These are phyloP conservation scores for Cataglyphis livida DNA, from an alignment of 2,888 invertebrate genomes.

Conservation along the genomic window DNA sequence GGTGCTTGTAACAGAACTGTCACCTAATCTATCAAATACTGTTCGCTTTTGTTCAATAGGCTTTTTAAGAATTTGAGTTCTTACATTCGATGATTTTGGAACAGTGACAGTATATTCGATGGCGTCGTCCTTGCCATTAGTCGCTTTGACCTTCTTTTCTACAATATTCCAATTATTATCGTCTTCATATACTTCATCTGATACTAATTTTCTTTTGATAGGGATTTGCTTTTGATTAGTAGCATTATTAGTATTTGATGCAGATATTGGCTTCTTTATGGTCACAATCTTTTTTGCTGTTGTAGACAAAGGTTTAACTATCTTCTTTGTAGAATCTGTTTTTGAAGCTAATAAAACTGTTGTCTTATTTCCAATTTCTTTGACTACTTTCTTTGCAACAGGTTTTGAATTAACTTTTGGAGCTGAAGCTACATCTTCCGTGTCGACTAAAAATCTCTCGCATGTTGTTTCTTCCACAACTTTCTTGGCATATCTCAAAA, in stretches of 20 bases:
- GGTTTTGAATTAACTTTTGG: conserved; percentile 62
- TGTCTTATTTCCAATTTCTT: conserved; percentile 74
- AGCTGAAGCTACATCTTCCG: conserved; percentile 74
- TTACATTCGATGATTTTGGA: conserved; percentile 85
- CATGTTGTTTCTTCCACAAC: conserved; percentile 86
- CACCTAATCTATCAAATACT: conserved; percentile 87
- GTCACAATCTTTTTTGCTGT: conserved; percentile 63
- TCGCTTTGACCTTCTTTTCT: conserved; percentile 58
- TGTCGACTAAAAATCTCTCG: conserved; percentile 82
- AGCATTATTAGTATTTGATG: conserved; percentile 45
- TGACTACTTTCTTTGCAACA: conserved; percentile 73
- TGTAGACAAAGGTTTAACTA: conserved; percentile 62
- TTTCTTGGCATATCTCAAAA: conserved; percentile 88
- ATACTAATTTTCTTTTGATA: conserved; percentile 78
- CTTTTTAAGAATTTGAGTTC: conserved; percentile 84
- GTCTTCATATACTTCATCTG: conserved; percentile 70
- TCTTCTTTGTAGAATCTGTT: conserved; percentile 68
- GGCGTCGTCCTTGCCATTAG: conserved; percentile 79
- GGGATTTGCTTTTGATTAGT: conserved; percentile 61
- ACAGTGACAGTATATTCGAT: conserved; percentile 86
- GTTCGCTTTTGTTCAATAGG: conserved; percentile 83
- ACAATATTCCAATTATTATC: conserved; percentile 69
- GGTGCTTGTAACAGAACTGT: conserved; percentile 86
- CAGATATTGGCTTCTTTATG: conserved; percentile 63
- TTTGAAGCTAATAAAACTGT: conserved; percentile 61